Evolutionary conservation across 2,113 vertebrate species (phyloP), one percentile per base, ranked within the genome.

Genomic region (Cynoglossus semilaevis): DNA sequence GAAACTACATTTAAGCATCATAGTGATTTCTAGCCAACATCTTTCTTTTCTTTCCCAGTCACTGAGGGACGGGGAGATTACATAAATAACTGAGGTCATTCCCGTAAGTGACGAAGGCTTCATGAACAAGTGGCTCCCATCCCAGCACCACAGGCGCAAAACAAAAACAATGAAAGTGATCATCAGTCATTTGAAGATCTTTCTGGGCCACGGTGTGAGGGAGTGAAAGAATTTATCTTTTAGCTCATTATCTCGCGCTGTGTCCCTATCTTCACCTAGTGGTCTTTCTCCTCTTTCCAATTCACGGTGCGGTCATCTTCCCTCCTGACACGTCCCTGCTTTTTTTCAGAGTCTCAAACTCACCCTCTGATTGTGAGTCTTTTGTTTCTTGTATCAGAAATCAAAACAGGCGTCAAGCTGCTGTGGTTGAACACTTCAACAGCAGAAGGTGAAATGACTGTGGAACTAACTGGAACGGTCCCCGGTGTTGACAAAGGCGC

Each of bases 401-500:
- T 52, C 65, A 22, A 57, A 59, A 65, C 63, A 15, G 22, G 3
- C 22, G 6, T 29, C 22, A 29, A 29, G 22, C 22, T 29, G 22
- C 22, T 29, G 22, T 2, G 22, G 22, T 29, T 29, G 22, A 29
- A 29, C 22, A 4, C 22, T 63, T 63, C 37, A 13, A 9, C 2
- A 51, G 67, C 46, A 55, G 55, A 57, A 63, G 58, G 72, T 77
- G 56, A 87, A 80, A 49, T 17, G 17, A 52, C 16, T 41, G 59
- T 13, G 60, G 54, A 44, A 74, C 53, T 53, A 57, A 62, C 58
- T 80, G 72, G 72, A 79, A 71, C 38, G 19, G 44, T 64, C 50
- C 46, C 55, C 51, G 12, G 55, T 7, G 46, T 19, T 70, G 79
- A 76, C 72, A 74, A 84, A 85, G 76, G 74, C 67, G 9, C 64